Conservation (phyloP, 2,797 vertebrate species). For the Sorex maritimensis region DNA sequence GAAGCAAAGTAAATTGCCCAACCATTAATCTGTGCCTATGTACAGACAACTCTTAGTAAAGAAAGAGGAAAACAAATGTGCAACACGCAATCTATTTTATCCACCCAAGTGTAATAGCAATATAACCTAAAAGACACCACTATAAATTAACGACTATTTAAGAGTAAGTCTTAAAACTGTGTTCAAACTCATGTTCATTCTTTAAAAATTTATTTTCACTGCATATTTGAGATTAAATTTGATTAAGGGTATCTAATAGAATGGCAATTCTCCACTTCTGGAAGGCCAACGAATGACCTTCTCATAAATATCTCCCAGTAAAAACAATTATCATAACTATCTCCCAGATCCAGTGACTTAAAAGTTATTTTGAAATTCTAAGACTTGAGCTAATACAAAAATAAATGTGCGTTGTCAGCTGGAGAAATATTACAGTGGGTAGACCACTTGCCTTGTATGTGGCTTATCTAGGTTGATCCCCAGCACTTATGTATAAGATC, state of each 20-base stretch:
- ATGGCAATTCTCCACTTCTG: constrained; percentile 39
- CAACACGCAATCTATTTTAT: not conserved
- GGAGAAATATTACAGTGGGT: no score
- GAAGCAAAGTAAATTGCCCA: no score
- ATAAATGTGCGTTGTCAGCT: not conserved
- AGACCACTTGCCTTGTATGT: no score
- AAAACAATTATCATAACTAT: constrained; percentile 46
- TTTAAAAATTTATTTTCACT: constrained; percentile 50
- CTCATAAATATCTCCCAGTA: not conserved
- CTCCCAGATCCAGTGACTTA: constrained; percentile 28
- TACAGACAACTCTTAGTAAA: not conserved
- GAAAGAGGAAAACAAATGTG: not conserved
- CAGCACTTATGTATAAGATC: no score
- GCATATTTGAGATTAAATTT: constrained; percentile 34
- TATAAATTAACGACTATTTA: constrained; percentile 51
- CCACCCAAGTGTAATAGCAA: not conserved
- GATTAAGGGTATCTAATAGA: constrained; percentile 11
- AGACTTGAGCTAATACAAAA: constrained; percentile 41
- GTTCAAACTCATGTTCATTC: constrained; percentile 57
- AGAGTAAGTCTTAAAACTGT: constrained; percentile 64
- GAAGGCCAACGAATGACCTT: constrained; percentile 29
- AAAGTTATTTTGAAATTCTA: constrained; percentile 25
- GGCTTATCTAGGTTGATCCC: no score
- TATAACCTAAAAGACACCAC: constrained; percentile 49
- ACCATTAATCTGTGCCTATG: not conserved